These are phyloP conservation scores for Aradophagus sp. DNA, from an alignment of 1,140 invertebrate genomes.

Conservation along the genomic window DNA sequence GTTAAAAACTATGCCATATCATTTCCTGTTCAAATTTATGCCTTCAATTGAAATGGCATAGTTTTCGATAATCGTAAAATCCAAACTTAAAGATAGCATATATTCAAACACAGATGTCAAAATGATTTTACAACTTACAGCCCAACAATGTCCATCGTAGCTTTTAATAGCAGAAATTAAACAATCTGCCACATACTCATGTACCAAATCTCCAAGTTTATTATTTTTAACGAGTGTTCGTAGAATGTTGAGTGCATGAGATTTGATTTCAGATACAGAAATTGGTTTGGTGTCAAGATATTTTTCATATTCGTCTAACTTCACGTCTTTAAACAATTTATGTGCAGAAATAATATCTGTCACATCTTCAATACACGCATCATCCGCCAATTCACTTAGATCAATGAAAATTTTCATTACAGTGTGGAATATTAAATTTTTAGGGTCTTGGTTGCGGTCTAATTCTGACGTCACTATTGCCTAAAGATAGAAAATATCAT, in stretches of 20 bases:
- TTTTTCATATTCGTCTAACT: too few species aligned
- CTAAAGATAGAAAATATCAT: slow-evolving; percentile 67
- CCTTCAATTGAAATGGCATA: too few species aligned
- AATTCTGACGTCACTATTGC: slow-evolving; percentile 83
- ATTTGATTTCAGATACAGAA: slow-evolving; percentile 76
- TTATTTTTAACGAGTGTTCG: slow-evolving; percentile 86
- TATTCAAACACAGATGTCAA: slow-evolving; percentile 4
- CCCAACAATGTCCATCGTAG: slow-evolving; percentile 85
- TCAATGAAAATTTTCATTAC: slow-evolving; percentile 76
- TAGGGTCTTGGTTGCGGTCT: slow-evolving; percentile 30
- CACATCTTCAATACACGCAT: too few species aligned
- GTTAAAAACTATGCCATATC: too few species aligned
- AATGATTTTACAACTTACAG: too few species aligned
- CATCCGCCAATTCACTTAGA: too few species aligned
- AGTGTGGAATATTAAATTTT: slow-evolving; percentile 74
- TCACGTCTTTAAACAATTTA: slow-evolving; percentile 58
- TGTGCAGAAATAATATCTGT: slow-evolving; percentile 53
- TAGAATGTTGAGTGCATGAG: slow-evolving; percentile 91
- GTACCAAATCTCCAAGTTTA: slow-evolving; percentile 82
- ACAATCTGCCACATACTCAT: slow-evolving; percentile 82
- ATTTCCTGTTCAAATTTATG: too few species aligned
- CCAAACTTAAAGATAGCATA: background rate
- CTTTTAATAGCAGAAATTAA: slow-evolving; percentile 84
- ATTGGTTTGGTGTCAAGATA: too few species aligned
- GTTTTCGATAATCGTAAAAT: too few species aligned